Conservation (phyloP, 1,140 invertebrate species). For the Brachystomella parvula region DNA sequence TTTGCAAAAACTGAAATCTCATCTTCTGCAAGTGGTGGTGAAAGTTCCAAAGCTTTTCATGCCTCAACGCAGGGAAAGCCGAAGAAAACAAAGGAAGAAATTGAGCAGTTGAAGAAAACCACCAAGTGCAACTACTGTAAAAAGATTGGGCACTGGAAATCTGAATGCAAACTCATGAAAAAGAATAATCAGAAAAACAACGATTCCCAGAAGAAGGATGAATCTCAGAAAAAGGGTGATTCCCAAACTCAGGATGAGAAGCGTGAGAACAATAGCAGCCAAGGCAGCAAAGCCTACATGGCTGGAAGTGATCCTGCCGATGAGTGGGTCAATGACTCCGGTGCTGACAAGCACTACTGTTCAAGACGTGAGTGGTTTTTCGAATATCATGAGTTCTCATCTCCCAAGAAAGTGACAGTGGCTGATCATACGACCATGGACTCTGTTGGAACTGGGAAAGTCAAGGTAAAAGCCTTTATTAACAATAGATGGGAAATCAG, state of each 20-base stretch:
- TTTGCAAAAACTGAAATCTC: background rate
- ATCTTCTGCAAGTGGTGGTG: background rate
- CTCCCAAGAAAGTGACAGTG: background rate
- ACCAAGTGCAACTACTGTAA: constrained; percentile 1
- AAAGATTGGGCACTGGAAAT: background rate
- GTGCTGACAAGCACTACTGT: constrained; percentile 4
- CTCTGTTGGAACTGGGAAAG: background rate
- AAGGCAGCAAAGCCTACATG: background rate
- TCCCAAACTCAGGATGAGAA: too few species aligned
- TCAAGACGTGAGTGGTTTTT: background rate
- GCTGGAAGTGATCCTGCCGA: background rate
- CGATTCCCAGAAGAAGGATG: too few species aligned
- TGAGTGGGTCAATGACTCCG: constrained; percentile 4
- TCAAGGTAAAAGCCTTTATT: constrained; percentile 1
- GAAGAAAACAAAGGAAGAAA: constrained; percentile 2
- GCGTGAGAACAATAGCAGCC: background rate
- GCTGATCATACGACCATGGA: background rate
- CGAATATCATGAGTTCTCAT: background rate
- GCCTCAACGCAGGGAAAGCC: background rate
- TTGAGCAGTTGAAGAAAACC: background rate
- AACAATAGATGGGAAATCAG: background rate
- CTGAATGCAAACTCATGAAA: constrained; percentile 1
- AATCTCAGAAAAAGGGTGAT: too few species aligned
- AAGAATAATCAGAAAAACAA: too few species aligned
- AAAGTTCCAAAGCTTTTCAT: background rate